Percentiles rank a stretch among this genome's conserved stretches.
phyloP scores from a whole-genome alignment of 1,140 invertebrate genomes.

The Panulirus ornatus region DNA sequence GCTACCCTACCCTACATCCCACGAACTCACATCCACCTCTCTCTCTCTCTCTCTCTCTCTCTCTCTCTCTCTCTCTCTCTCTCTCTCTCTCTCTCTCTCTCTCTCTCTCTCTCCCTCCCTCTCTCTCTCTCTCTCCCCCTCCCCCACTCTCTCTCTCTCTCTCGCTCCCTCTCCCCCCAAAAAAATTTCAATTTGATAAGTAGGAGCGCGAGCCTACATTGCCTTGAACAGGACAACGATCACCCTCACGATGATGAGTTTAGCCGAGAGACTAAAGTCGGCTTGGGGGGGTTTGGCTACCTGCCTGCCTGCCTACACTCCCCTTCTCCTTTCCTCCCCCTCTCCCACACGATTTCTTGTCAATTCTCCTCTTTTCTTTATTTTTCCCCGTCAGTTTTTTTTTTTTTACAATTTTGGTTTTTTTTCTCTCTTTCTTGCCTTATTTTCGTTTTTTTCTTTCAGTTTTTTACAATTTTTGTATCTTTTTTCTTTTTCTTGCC shows the following conservation, averaged over 20 bases:
- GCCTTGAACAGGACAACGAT: constrained; percentile 54
- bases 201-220: constrained; percentile 52
- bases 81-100: not conserved
- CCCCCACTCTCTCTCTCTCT: not conserved
- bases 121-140: not conserved
- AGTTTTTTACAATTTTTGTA: too few relatives aligned
- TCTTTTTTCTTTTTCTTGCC: not conserved
- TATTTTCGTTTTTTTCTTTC: too few relatives aligned
- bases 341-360: not conserved
- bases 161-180: not conserved
- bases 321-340: not conserved
- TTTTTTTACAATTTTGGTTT: too few relatives aligned
- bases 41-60: not conserved
- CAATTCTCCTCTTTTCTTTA: not conserved
- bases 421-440: not conserved
- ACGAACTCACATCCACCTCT: not conserved
- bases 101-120: not conserved
- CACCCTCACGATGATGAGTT: constrained; percentile 55
- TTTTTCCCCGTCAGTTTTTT: too few relatives aligned
- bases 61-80: not conserved
- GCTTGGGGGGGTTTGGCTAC: too few relatives aligned
- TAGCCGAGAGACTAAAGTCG: not conserved
- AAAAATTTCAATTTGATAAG: constrained; percentile 66
- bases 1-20: not conserved
- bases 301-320: not conserved